Evolutionary conservation across 2,113 vertebrate species (phyloP).

Genomic region (Lasiurus cinereus): DNA sequence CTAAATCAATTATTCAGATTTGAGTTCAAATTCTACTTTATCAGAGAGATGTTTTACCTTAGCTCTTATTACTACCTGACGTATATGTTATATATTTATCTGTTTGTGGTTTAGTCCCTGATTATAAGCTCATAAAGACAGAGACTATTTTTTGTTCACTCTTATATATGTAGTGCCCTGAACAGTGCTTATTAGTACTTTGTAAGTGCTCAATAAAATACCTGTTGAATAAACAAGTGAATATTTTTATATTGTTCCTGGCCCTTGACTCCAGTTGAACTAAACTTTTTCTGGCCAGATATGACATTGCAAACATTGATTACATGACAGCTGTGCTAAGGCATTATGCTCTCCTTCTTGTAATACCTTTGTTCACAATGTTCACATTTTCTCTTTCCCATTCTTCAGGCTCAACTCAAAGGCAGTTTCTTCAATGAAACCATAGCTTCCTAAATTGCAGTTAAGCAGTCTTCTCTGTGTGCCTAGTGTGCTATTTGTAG

Average conservation of each 20-base stretch:
- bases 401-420: conserved; percentile 1
- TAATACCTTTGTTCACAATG: not conserved
- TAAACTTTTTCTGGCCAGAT: not conserved
- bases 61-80: not conserved
- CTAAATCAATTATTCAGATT: not conserved
- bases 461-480: not conserved
- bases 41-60: not conserved
- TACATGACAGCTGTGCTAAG: too few species aligned
- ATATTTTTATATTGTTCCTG: not conserved
- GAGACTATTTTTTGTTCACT: not conserved
- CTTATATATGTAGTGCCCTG: not conserved
- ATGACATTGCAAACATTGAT: not conserved
- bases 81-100: not conserved
- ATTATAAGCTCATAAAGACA: not conserved
- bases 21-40: not conserved
- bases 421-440: conserved; percentile 30
- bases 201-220: not conserved
- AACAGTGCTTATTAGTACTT: not conserved
- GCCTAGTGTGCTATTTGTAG: not conserved
- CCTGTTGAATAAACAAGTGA: not conserved
- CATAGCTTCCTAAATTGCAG: not conserved
- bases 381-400: not conserved
- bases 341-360: not conserved
- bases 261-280: not conserved
- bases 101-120: not conserved